These are phyloP conservation scores for Amaurobius ferox DNA, from an alignment of 2,888 invertebrate genomes.

Conservation along the genomic window DNA sequence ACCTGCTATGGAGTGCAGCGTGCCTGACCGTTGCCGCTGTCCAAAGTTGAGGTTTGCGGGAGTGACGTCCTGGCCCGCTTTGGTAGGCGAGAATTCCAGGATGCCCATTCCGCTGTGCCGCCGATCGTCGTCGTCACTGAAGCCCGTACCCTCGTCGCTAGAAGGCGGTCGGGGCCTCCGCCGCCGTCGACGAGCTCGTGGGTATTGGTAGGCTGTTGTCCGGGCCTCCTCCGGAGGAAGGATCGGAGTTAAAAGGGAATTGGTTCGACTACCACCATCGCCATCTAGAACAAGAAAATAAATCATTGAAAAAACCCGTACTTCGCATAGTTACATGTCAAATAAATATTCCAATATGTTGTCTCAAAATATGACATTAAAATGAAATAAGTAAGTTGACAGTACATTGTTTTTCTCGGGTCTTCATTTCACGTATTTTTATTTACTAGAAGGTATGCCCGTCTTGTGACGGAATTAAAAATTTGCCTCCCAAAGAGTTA, in stretches of 20 bases:
- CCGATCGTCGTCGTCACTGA: constrained; percentile 77
- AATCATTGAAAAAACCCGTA: too few species aligned
- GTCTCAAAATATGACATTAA: too few species aligned
- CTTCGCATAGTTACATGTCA: too few species aligned
- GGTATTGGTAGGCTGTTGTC: constrained; percentile 77
- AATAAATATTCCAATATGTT: too few species aligned
- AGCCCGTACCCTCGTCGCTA: constrained; percentile 65
- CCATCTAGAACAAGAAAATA: constrained; percentile 24
- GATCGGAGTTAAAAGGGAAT: constrained; percentile 66
- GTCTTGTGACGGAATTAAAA: too few species aligned
- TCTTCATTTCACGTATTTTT: too few species aligned
- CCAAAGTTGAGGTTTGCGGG: constrained; percentile 88
- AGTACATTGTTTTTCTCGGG: too few species aligned
- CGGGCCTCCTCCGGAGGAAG: constrained; percentile 75
- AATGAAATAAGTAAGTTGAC: too few species aligned
- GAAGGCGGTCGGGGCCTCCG: constrained; percentile 58
- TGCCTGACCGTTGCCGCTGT: constrained; percentile 61
- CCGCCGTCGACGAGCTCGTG: constrained; percentile 75
- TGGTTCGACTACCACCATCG: constrained; percentile 67
- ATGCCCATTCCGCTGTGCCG: constrained; percentile 77
- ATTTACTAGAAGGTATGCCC: too few species aligned
- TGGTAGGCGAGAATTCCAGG: constrained; percentile 89
- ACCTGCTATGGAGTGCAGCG: constrained; percentile 70
- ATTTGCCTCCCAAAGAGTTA: too few species aligned
- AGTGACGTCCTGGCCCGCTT: constrained; percentile 91